Conservation (phyloP, 1,140 invertebrate genomes). For the Brachionus rubens region DNA sequence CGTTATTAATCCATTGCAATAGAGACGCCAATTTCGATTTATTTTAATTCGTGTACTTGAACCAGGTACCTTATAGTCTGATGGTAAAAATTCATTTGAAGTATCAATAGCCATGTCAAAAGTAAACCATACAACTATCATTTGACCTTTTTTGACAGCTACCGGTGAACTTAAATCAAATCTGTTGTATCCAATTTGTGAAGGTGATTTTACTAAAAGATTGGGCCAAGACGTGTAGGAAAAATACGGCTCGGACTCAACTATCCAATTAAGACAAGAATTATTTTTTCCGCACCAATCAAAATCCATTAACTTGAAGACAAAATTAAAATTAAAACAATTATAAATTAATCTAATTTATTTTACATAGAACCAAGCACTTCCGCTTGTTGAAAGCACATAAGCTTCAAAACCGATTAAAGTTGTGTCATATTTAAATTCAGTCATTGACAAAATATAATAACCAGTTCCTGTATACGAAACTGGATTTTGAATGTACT, state of each 20-base stretch:
- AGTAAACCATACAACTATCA: not conserved
- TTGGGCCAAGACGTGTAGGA: too few species aligned
- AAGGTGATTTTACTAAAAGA: not conserved
- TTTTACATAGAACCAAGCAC: not conserved
- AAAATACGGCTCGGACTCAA: not conserved
- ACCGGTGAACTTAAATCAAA: not conserved
- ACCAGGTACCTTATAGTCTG: not conserved
- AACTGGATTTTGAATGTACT: not conserved
- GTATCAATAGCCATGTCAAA: not conserved
- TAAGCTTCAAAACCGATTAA: slow-evolving; percentile 9
- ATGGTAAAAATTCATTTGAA: not conserved
- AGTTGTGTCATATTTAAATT: not conserved
- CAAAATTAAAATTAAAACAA: not conserved
- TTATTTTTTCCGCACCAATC: not conserved
- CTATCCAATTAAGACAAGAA: slow-evolving; percentile 1
- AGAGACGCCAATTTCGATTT: not conserved
- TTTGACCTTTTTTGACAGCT: not conserved
- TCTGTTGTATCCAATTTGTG: not conserved
- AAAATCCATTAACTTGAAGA: too few species aligned
- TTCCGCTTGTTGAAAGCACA: not conserved
- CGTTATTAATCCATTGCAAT: not conserved
- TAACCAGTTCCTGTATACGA: not conserved
- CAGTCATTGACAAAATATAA: not conserved
- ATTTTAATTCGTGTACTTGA: not conserved
- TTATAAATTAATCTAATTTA: not conserved